Base-by-base conservation (phyloP, 1,140 invertebrate species). In the Aradophagus sp. region DNA sequence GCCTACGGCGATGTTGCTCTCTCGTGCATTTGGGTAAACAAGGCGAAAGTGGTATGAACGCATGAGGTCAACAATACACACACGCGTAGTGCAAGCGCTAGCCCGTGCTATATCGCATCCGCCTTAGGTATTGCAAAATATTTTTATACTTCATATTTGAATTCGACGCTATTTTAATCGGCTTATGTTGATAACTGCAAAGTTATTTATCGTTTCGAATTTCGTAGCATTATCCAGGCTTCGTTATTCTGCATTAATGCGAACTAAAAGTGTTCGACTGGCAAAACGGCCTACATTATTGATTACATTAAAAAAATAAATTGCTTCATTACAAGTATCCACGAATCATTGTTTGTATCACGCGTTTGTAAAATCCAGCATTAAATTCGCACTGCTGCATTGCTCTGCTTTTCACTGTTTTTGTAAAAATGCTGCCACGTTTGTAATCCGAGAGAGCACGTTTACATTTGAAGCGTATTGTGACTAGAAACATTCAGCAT, bases 1-100 rank as follows among this genome's bases (percentile, higher is more conserved):
- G 82, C 84, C 82, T 77, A 76, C 61, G 83, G 84, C 81, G 56
- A 74, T 36, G 12, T 16, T 56, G 59, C 38, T 47, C 71, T 58
- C 73, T 63, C 53, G 61, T 72, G 73, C 62, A 70, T 65, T 71
- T 34, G 39, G 56, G 72, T 66, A 78, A 82, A 79, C 75, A 78
- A 62, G 19, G 50, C 55, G 61, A 70, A 72, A 61, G 38, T 61
- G 39, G 56, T 73, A 62, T n/a, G 41, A 47, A 55, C 31, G 34
- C 31, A 23, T 8, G 16, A 42, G 20, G 11, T 29, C 11, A 29
- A 17, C 1, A 15, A 17, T 47, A 53, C 35, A 26, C 29, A 17
- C 29, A 55, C 39, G 41, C 14, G 47, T 35, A n/a, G 14, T 27
- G 38, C 20, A 55, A 5, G 31, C 35, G n/a, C 29, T 6, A 23